Evolutionary conservation across 2,113 vertebrate genomes (phyloP).

Genomic region (Carlito syrichta): DNA sequence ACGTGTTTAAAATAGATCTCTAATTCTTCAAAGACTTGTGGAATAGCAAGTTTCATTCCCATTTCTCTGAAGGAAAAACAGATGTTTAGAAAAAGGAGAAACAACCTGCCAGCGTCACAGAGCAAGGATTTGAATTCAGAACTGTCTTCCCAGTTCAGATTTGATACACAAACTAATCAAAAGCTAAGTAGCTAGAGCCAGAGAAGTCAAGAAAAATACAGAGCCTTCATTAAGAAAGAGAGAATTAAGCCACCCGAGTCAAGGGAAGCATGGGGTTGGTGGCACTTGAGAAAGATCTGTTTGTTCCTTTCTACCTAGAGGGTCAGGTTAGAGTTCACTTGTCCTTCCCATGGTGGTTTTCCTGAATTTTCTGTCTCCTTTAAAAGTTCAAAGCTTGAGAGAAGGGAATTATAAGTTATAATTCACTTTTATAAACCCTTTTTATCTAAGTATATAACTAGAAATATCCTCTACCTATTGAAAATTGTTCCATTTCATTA

Average conservation of each 20-base stretch:
- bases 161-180: neutral
- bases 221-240: neutral
- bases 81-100: neutral
- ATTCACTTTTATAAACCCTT: neutral
- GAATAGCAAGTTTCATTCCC: neutral
- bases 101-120: neutral
- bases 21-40: neutral
- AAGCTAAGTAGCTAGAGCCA: neutral
- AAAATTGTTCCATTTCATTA: constrained; percentile 23
- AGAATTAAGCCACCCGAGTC: neutral
- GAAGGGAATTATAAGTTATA: neutral
- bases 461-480: neutral
- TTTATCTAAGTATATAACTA: neutral
- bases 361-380: neutral
- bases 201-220: neutral
- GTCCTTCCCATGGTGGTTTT: neutral
- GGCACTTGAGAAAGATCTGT: neutral
- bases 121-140: constrained; percentile 39
- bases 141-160: neutral
- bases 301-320: neutral
- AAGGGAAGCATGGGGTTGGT: neutral
- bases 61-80: constrained; percentile 20
- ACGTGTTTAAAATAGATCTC: neutral
- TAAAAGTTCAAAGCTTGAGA: constrained; percentile 5
- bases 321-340: neutral